A percentile compares a stretch with the other conserved stretches of the same genome.
Conservation (phyloP, 2,113 vertebrate genomes). For the Corythoichthys intestinalis region DNA sequence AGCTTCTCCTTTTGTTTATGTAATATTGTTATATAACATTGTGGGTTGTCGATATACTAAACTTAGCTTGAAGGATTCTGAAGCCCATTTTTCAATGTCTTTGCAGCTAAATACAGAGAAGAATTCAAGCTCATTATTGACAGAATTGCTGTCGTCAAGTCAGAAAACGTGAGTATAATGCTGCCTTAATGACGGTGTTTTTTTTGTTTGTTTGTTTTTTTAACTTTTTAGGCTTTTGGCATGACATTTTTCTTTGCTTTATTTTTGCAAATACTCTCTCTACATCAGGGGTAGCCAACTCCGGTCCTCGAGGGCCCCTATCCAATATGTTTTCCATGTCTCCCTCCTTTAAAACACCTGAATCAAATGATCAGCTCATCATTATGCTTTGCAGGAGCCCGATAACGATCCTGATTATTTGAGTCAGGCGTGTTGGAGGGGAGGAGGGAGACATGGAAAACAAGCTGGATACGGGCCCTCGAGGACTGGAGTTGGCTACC, state of each 20-base stretch:
- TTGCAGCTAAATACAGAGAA: constrained; percentile 77
- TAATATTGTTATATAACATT: neutral
- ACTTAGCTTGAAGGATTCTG: neutral
- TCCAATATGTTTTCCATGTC: no score
- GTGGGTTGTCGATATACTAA: neutral
- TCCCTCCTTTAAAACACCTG: no score
- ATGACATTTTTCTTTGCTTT: neutral
- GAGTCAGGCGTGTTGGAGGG: no score
- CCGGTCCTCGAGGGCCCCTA: no score
- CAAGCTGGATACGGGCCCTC: no score
- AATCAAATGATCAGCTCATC: no score
- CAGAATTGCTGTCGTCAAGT: constrained; percentile 75
- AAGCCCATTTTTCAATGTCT: neutral
- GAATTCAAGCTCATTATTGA: constrained; percentile 78
- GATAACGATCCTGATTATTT: no score
- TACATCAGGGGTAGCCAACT: no score
- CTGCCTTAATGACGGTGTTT: neutral
- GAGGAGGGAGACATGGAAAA: no score
- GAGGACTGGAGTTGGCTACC: no score
- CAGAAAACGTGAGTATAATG: constrained; percentile 72
- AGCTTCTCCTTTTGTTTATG: neutral
- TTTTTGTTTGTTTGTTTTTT: neutral
- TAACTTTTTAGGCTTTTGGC: no score
- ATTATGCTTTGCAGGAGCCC: no score
- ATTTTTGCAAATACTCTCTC: neutral